A percentile compares a stretch with the other conserved stretches of the same genome.
Conservation (phyloP, 2,113 vertebrate genomes). For the Ammodytes marinus region DNA sequence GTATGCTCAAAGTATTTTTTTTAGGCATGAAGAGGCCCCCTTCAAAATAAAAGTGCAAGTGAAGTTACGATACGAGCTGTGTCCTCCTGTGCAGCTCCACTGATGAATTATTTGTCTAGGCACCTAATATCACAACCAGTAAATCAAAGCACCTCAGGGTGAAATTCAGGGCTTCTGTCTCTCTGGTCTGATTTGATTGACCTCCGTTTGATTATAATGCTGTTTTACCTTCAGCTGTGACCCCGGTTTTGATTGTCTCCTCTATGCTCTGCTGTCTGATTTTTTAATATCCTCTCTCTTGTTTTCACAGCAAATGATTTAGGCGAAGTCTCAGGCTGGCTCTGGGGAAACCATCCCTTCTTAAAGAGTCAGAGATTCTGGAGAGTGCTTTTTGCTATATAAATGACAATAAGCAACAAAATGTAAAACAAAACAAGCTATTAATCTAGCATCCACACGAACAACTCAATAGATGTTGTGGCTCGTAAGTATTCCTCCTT, state of each 20-base stretch:
- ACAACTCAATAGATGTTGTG: too few species aligned
- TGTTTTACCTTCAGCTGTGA: conserved; percentile 36
- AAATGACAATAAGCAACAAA: too few species aligned
- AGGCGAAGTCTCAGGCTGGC: background rate
- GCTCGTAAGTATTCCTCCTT: too few species aligned
- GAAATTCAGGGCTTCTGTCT: background rate
- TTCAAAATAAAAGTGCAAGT: background rate
- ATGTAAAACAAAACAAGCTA: too few species aligned
- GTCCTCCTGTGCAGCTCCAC: conserved; percentile 1
- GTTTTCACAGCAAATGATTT: conserved; percentile 12
- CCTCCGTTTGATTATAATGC: conserved; percentile 21
- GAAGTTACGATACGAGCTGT: conserved; percentile 1
- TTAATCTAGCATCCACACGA: too few species aligned
- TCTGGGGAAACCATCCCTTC: conserved; percentile 30
- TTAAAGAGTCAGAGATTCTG: too few species aligned
- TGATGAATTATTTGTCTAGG: conserved; percentile 45
- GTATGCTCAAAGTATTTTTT: background rate
- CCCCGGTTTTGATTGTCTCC: background rate
- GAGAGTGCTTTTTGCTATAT: too few species aligned
- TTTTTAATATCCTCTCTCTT: background rate
- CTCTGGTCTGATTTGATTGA: conserved; percentile 38
- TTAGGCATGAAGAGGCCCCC: background rate
- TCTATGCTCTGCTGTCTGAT: conserved; percentile 15
- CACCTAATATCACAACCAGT: conserved; percentile 2
- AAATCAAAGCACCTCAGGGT: conserved; percentile 30